Base-by-base conservation (phyloP, 2,888 invertebrate species). In the Argyresthia albistria region DNA sequence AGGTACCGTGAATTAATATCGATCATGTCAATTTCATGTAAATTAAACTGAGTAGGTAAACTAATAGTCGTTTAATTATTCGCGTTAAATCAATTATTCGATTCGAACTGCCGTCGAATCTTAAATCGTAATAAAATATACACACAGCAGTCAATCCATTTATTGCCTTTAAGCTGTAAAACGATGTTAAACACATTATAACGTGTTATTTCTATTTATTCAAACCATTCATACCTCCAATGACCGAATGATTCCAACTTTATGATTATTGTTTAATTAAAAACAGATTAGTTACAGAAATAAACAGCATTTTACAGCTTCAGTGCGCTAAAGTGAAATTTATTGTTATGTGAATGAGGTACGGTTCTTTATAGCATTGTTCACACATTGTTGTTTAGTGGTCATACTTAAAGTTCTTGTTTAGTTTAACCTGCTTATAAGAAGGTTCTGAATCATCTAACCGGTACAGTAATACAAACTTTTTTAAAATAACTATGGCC, bases 101-200 rank as follows among this genome's bases (percentile, higher is more conserved):
- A 78, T 76, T 76, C 69, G 76, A 80, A 74, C 79, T 81, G 71
- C 81, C 81, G 76, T 82, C 79, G 82, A 84, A 79, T 84, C 80
- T 84, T 81, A 84, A 87, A 86, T 86, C 76, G 81, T 80, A 84
- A 86, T 87, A 86, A 86, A 86, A 80, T 83, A 72, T 79, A 83
- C 80, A 76, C 83, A 76, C 83, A 75, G 82, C 83, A 83, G 82
- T 83, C 80, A 80, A 81, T 83, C 76, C 82, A 83, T 86, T 87
- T 86, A 86, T 82, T 82, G 77, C 84, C 73, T 75, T 76, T 72
- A 80, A 84, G 87, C 82, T 83, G 86, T 87, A 82, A 86, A 87
- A 77, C 80, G 72, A 83, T 86, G 83, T 86, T 81, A 83, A 79
- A 84, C 77, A 74, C 70, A 77, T 86, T 83, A 86, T 86, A 77